Evolutionary conservation across 1,140 invertebrate genomes (phyloP).

Genomic region (Macrosteles quadrilineatus): DNA sequence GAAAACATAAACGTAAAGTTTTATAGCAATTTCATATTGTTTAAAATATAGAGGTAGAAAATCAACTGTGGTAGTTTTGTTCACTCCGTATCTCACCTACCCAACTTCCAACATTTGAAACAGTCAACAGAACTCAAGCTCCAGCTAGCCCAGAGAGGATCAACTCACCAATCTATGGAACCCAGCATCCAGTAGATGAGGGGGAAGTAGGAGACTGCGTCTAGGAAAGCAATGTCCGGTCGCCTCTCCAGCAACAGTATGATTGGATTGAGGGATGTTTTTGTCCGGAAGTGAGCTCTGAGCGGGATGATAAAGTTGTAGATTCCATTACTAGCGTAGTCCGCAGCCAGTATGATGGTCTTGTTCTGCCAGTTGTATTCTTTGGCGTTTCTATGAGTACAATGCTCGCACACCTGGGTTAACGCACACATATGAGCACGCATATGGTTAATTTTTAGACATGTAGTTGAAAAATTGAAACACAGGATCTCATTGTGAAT

Average conservation of each 20-base stretch:
- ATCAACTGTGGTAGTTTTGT: no score
- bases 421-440: no score
- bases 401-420: conserved; percentile 87
- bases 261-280: conserved; percentile 94
- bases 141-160: no score
- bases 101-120: no score
- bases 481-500: no score
- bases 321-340: conserved; percentile 97
- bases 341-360: conserved; percentile 94
- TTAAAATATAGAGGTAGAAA: no score
- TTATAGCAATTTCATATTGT: no score
- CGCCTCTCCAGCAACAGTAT: conserved; percentile 88
- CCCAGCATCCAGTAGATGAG: conserved; percentile 95
- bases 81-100: no score
- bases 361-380: conserved; percentile 98
- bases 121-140: no score
- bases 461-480: no score
- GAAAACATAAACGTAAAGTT: no score
- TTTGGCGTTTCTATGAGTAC: conserved; percentile 86
- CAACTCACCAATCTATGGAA: conserved; percentile 92
- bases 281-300: conserved; percentile 92
- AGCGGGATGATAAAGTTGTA: conserved; percentile 99
- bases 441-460: no score
- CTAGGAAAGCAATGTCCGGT: conserved; percentile 90
- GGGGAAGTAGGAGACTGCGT: conserved; percentile 96